Evolutionary conservation across 2,888 invertebrate genomes (phyloP).

Genomic region (Parochlus steinenii): DNA sequence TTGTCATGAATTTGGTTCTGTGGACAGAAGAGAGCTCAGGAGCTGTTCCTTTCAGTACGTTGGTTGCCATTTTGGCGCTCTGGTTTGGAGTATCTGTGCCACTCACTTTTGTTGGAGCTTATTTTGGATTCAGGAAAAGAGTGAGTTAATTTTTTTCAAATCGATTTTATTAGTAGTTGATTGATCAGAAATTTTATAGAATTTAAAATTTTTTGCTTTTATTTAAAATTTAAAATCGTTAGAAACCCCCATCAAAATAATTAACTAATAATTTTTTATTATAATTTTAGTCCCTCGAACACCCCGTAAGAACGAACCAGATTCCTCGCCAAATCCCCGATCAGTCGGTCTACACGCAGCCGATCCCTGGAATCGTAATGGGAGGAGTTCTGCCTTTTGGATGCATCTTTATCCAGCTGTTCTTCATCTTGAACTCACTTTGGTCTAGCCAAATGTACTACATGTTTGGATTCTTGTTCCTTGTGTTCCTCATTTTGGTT

Average conservation of each 20-base stretch:
- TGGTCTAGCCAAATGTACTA: constrained; percentile 98
- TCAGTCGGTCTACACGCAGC: constrained; percentile 93
- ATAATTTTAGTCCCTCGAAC: constrained; percentile 65
- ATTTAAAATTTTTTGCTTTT: constrained; percentile 10
- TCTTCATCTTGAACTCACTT: constrained; percentile 96
- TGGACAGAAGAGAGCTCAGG: constrained; percentile 95
- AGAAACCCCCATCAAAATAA: not conserved
- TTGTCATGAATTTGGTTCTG: constrained; percentile 88
- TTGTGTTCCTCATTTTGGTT: constrained; percentile 92
- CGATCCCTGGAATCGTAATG: constrained; percentile 92
- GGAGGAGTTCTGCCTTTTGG: constrained; percentile 97
- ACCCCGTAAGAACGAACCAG: constrained; percentile 96
- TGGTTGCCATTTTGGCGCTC: constrained; percentile 80
- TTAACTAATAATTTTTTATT: constrained; percentile 7
- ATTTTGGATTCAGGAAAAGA: constrained; percentile 94
- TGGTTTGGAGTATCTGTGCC: constrained; percentile 99
- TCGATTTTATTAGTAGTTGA: constrained; percentile 6
- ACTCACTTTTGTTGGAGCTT: constrained; percentile 92
- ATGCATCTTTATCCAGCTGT: constrained; percentile 94
- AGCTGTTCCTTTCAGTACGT: constrained; percentile 90
- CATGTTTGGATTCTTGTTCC: constrained; percentile 98
- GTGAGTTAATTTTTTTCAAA: constrained; percentile 35
- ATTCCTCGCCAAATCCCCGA: constrained; percentile 98
- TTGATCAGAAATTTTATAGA: constrained; percentile 4
- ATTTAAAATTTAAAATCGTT: not conserved